phyloP scores from a whole-genome alignment of 2,113 vertebrate species.

The Boleophthalmus pectinirostris region DNA sequence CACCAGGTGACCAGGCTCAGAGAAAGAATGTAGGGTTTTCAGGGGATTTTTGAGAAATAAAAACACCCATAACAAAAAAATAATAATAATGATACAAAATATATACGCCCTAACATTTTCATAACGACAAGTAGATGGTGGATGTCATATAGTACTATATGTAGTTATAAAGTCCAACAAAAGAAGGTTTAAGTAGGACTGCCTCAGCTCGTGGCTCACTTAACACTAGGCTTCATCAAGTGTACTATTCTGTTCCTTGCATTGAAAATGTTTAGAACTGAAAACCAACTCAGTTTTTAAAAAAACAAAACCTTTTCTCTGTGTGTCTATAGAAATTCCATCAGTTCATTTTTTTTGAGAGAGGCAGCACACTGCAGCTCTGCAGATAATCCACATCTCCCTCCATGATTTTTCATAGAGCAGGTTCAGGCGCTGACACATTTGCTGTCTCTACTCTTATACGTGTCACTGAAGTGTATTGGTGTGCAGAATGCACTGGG shows the following conservation, averaged over 20 bases:
- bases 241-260: constrained; percentile 17
- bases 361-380: constrained; percentile 46
- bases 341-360: constrained; percentile 50
- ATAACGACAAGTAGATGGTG: no score
- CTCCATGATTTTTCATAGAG: constrained; percentile 53
- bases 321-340: constrained; percentile 54
- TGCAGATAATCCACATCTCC: constrained; percentile 42
- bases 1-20: no score
- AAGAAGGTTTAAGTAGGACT: not conserved
- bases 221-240: not conserved
- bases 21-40: no score
- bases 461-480: constrained; percentile 45
- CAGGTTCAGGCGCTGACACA: constrained; percentile 46
- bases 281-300: constrained; percentile 50
- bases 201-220: no score
- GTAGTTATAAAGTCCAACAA: not conserved
- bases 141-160: no score
- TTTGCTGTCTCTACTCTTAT: constrained; percentile 51
- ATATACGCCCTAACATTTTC: no score
- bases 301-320: constrained; percentile 31
- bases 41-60: no score
- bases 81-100: no score
- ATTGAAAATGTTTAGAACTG: constrained; percentile 29
- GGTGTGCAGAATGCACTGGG: constrained; percentile 33
- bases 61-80: no score